phyloP scores from a whole-genome alignment of 2,113 vertebrate genomes.

The Saccopteryx leptura region DNA sequence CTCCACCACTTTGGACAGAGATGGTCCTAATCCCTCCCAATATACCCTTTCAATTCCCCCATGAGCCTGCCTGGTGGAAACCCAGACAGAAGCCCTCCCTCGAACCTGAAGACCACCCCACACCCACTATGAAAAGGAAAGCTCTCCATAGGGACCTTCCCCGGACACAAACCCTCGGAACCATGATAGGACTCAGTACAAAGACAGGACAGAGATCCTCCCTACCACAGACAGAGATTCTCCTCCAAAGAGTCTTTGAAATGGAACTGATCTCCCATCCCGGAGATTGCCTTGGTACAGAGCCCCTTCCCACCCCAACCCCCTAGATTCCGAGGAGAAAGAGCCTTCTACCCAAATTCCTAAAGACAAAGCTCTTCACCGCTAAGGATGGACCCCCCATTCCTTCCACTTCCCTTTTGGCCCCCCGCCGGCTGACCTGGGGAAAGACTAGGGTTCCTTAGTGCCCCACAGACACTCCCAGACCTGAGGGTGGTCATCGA shows the following conservation, averaged over 20 bases:
- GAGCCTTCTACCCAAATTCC: not conserved
- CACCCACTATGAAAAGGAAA: not conserved
- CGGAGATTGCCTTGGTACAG: not conserved
- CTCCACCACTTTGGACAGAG: not conserved
- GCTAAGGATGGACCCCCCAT: too few species aligned
- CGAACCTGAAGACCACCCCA: not conserved
- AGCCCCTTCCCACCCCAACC: not conserved
- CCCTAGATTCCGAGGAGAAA: not conserved
- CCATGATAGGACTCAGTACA: conserved; percentile 19
- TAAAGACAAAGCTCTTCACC: not conserved
- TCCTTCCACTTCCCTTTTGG: not conserved
- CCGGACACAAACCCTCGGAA: not conserved
- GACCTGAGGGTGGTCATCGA: not conserved
- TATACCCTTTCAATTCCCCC: not conserved
- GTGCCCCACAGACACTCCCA: not conserved
- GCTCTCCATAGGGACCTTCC: not conserved
- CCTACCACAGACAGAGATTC: not conserved
- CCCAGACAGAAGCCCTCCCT: not conserved
- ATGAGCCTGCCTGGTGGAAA: not conserved
- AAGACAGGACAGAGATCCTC: not conserved
- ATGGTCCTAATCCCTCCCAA: not conserved
- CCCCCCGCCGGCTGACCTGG: not conserved
- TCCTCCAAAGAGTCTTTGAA: not conserved
- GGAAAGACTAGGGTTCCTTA: not conserved
- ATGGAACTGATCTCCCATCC: not conserved